Conservation (phyloP, 2,888 invertebrate species). For the Calameuta idolon region DNA sequence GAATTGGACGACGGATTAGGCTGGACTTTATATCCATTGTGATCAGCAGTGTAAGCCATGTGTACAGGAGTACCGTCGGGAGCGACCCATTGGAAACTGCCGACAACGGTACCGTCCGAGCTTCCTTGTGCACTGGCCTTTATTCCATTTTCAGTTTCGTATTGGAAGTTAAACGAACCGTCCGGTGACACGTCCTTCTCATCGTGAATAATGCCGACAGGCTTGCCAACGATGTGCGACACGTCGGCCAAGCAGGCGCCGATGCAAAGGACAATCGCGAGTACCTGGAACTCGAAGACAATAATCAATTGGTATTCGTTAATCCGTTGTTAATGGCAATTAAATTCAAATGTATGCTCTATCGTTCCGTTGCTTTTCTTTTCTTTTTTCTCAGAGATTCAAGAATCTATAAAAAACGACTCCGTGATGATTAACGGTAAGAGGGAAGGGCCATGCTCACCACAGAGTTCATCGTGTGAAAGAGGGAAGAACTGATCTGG, state of each 20-base stretch:
- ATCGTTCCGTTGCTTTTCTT: no score
- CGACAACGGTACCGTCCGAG: background rate
- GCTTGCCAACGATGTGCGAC: slow-evolving; percentile 10
- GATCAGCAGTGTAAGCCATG: slow-evolving; percentile 7
- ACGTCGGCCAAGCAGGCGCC: slow-evolving; percentile 19
- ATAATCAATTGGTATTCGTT: background rate
- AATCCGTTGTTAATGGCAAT: background rate
- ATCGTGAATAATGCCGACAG: background rate
- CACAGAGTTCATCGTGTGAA: slow-evolving; percentile 19
- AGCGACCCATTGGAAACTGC: slow-evolving; percentile 9
- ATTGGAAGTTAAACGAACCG: background rate
- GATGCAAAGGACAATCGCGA: slow-evolving; percentile 13
- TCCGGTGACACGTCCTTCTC: background rate
- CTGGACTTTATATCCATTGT: background rate
- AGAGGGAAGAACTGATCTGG: slow-evolving; percentile 21
- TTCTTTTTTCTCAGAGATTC: background rate
- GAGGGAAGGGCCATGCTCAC: background rate
- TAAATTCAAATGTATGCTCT: background rate
- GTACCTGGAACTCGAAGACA: slow-evolving; percentile 9
- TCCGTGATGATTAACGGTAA: background rate
- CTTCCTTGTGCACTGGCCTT: background rate
- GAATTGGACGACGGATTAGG: background rate
- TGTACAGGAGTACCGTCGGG: slow-evolving; percentile 7
- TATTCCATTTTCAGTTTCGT: slow-evolving; percentile 11
- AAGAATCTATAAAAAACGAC: background rate